phyloP scores from a whole-genome alignment of 2,113 vertebrate species.

The Vidua chalybeata region DNA sequence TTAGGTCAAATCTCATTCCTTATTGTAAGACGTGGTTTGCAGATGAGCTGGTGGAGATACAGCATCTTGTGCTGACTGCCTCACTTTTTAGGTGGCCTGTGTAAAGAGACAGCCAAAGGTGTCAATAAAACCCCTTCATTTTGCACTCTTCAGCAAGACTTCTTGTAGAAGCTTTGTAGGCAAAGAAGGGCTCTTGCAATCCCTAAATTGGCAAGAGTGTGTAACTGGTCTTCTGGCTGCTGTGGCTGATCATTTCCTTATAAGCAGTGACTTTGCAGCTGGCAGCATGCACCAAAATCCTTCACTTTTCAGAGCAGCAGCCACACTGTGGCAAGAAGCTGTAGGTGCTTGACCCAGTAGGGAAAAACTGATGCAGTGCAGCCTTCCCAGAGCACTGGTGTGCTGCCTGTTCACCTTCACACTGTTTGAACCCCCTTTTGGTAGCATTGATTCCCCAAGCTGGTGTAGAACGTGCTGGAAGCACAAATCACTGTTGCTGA shows the following conservation, averaged over 20 bases:
- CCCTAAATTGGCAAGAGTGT: neutral
- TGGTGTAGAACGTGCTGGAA: neutral
- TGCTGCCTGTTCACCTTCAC: neutral
- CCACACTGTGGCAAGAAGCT: neutral
- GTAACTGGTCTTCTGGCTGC: neutral
- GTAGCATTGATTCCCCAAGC: fast-evolving
- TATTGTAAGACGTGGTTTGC: neutral
- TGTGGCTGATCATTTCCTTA: neutral
- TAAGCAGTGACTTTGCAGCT: conserved; percentile 35
- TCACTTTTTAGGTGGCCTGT: neutral
- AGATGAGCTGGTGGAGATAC: neutral
- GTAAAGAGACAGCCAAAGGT: neutral
- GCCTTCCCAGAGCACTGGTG: neutral
- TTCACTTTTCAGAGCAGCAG: conserved; percentile 23
- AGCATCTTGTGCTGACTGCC: neutral
- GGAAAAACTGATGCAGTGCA: neutral
- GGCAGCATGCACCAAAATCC: neutral
- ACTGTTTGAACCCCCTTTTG: neutral
- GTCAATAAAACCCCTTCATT: neutral
- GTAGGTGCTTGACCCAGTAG: neutral
- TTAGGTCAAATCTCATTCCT: neutral
- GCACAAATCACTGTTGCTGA: neutral
- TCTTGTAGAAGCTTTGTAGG: neutral
- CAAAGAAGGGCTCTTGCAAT: neutral
- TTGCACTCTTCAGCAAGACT: neutral